Evolutionary conservation across 1,140 invertebrate genomes (phyloP).

Genomic region (Pseudomyrmex dendroicus): DNA sequence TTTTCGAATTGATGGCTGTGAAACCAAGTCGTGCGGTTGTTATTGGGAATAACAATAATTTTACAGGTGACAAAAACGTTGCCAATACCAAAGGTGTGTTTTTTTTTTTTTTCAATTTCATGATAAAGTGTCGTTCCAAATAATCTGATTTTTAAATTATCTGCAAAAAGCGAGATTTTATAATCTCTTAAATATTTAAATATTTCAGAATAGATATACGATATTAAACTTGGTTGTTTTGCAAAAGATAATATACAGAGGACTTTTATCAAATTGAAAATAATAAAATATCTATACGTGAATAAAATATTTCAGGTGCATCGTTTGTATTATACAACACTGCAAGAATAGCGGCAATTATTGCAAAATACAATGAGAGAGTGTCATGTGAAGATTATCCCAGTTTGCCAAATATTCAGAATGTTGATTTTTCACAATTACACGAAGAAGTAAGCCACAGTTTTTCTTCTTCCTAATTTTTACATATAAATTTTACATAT

Average conservation of each 20-base stretch:
- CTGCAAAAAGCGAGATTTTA: not conserved
- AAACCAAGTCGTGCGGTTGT: conserved; percentile 86
- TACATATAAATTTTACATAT: too few relatives aligned
- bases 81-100: conserved; percentile 71
- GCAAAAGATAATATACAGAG: too few relatives aligned
- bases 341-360: conserved; percentile 88
- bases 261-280: too few relatives aligned
- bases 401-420: conserved; percentile 84
- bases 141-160: not conserved
- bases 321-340: conserved; percentile 91
- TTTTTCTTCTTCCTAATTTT: not conserved
- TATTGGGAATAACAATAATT: conserved; percentile 78
- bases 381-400: conserved; percentile 85
- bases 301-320: conserved; percentile 85
- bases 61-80: conserved; percentile 80
- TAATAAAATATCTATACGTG: not conserved
- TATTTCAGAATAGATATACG: too few relatives aligned
- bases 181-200: not conserved
- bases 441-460: conserved; percentile 86
- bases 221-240: too few relatives aligned
- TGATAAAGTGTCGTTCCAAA: not conserved
- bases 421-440: conserved; percentile 87
- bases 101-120: conserved; percentile 5
- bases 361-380: conserved; percentile 86
- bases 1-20: conserved; percentile 88